phyloP scores from a whole-genome alignment of 2,888 invertebrate species.

The Cantharis flavilabris region DNA sequence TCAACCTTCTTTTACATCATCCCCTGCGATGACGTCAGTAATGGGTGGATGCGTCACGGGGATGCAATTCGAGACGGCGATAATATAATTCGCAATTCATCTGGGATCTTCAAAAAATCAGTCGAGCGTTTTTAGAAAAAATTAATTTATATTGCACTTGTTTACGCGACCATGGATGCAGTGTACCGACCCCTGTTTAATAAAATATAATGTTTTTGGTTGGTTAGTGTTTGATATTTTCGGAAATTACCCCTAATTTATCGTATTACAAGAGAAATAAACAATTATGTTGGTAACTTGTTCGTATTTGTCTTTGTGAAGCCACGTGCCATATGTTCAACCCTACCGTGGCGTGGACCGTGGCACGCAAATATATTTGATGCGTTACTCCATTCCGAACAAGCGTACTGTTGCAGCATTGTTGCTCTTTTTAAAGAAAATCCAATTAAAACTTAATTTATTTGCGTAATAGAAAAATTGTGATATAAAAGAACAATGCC shows the following conservation, averaged over 20 bases:
- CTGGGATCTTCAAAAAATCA: slow-evolving; percentile 36
- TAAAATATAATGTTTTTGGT: not conserved
- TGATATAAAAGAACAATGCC: not conserved
- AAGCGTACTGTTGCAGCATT: not conserved
- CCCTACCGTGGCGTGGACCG: not conserved
- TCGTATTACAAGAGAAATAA: not conserved
- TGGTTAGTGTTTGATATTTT: not conserved
- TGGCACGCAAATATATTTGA: not conserved
- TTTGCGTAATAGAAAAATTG: not conserved
- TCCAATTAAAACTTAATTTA: not conserved
- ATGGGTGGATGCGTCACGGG: slow-evolving; percentile 44
- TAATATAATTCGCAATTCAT: slow-evolving; percentile 41
- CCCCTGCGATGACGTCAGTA: slow-evolving; percentile 43
- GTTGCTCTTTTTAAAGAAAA: not conserved
- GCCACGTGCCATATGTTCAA: not conserved
- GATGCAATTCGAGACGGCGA: slow-evolving; percentile 40
- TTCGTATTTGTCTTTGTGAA: not conserved
- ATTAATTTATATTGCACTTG: slow-evolving; percentile 32
- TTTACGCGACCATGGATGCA: slow-evolving; percentile 19
- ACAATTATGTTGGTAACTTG: not conserved
- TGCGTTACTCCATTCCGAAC: too few relatives aligned
- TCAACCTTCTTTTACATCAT: slow-evolving; percentile 26
- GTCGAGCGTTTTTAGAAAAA: slow-evolving; percentile 31
- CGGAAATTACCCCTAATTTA: not conserved
- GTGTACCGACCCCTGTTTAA: not conserved